These are phyloP conservation scores for Tapera naevia DNA, from an alignment of 2,797 vertebrate species.

Conservation along the genomic window DNA sequence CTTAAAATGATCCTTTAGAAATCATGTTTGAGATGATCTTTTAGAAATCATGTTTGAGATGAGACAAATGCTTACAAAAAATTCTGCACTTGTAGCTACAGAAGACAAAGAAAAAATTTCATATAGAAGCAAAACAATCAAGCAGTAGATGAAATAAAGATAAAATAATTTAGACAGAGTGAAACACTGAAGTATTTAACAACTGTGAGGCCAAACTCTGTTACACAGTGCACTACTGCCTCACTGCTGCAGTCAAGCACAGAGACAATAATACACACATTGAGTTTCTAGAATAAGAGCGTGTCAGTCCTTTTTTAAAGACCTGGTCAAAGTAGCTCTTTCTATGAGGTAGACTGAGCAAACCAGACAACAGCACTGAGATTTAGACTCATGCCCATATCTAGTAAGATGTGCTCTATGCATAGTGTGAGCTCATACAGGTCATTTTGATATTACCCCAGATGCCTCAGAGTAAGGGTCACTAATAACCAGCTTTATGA, in stretches of 20 bases:
- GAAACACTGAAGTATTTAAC: not conserved
- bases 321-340: not conserved
- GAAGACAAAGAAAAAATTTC: not conserved
- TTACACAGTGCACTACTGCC: not conserved
- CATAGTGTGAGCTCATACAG: not conserved
- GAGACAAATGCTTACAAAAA: not conserved
- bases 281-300: not conserved
- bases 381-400: not conserved
- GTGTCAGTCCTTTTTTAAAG: not conserved
- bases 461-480: not conserved
- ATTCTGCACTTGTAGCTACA: not conserved
- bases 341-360: not conserved
- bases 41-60: not conserved
- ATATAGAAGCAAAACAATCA: not conserved
- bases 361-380: not conserved
- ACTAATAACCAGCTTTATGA: not conserved
- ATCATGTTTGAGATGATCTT: not conserved
- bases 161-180: not conserved
- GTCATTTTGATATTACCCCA: not conserved
- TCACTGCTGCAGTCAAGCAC: not conserved
- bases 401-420: not conserved
- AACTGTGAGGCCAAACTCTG: no score
- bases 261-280: not conserved
- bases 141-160: not conserved
- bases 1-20: not conserved